Percentiles rank a stretch among this genome's conserved stretches.
These are phyloP conservation scores for Lordiphosa stackelbergi DNA, from an alignment of 1,140 invertebrate species.

Conservation along the genomic window DNA sequence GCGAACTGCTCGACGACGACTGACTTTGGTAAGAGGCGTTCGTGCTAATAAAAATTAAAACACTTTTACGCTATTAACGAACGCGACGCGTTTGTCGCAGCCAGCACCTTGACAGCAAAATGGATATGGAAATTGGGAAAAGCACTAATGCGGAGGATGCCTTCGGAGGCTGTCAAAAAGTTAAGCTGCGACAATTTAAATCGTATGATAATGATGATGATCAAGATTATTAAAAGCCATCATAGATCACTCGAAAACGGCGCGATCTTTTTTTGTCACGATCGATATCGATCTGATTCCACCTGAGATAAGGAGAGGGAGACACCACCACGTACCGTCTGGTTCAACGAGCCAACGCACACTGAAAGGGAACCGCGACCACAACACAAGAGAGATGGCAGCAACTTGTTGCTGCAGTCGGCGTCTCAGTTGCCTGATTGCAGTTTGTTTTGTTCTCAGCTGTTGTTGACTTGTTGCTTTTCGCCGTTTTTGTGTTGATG, in stretches of 20 bases:
- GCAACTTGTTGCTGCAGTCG: slow-evolving; percentile 19
- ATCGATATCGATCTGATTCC: slow-evolving; percentile 18
- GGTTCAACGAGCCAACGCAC: slow-evolving; percentile 67
- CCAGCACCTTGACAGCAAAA: slow-evolving; percentile 39
- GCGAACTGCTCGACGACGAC: slow-evolving; percentile 49
- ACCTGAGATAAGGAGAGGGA: slow-evolving; percentile 10
- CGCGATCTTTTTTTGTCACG: slow-evolving; percentile 20
- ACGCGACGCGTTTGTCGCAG: slow-evolving; percentile 35
- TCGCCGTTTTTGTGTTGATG: slow-evolving; percentile 18
- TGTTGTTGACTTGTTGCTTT: slow-evolving; percentile 60
- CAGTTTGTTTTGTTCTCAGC: slow-evolving; percentile 74
- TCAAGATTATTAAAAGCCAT: slow-evolving; percentile 34
- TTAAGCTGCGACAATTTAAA: slow-evolving; percentile 39
- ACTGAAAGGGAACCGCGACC: slow-evolving; percentile 56
- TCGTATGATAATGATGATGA: slow-evolving; percentile 13
- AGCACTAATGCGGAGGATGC: slow-evolving; percentile 17
- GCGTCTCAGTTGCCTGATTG: slow-evolving; percentile 38
- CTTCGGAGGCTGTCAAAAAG: slow-evolving; percentile 42
- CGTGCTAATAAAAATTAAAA: slow-evolving; percentile 74
- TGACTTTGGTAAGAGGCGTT: slow-evolving; percentile 43
- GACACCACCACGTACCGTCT: slow-evolving; percentile 41
- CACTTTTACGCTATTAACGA: slow-evolving; percentile 71
- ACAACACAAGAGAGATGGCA: slow-evolving; percentile 36
- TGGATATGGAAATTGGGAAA: slow-evolving; percentile 23
- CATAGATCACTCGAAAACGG: slow-evolving; percentile 26